These are phyloP conservation scores for Myotis lucifugus DNA, from an alignment of 2,113 vertebrate species.

Conservation along the genomic window DNA sequence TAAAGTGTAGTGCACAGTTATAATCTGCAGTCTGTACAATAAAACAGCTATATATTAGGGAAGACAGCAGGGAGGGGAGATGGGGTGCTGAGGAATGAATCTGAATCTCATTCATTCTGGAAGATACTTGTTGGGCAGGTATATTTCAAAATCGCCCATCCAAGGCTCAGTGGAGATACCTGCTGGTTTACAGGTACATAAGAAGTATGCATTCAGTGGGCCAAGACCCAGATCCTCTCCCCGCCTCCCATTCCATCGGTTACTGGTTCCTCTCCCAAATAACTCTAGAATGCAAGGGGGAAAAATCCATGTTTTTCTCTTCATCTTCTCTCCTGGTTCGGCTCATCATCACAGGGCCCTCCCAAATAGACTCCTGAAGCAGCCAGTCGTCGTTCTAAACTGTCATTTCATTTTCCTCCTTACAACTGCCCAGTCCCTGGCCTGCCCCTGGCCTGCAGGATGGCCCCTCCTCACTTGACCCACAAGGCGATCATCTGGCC, in stretches of 20 bases:
- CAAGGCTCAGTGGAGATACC: background rate
- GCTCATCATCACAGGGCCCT: background rate
- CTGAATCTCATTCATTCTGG: background rate
- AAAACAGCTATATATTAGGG: background rate
- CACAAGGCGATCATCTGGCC: background rate
- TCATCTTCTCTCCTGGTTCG: background rate
- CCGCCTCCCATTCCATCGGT: background rate
- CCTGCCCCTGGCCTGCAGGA: background rate
- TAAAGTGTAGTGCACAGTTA: background rate
- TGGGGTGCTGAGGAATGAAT: background rate
- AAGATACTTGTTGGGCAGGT: background rate
- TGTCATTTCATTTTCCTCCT: background rate
- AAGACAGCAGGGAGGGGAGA: background rate
- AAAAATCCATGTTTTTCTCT: background rate
- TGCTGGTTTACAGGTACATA: background rate
- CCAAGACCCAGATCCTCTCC: background rate
- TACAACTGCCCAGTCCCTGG: no score
- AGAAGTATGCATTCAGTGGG: background rate
- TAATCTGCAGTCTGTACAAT: background rate
- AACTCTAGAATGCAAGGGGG: background rate
- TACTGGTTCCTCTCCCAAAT: background rate
- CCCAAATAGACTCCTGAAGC: background rate
- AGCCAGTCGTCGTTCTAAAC: background rate
- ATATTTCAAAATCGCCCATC: background rate
- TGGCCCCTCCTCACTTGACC: background rate